These are phyloP conservation scores for Acromyrmex charruanus DNA, from an alignment of 1,140 invertebrate genomes.

Conservation along the genomic window DNA sequence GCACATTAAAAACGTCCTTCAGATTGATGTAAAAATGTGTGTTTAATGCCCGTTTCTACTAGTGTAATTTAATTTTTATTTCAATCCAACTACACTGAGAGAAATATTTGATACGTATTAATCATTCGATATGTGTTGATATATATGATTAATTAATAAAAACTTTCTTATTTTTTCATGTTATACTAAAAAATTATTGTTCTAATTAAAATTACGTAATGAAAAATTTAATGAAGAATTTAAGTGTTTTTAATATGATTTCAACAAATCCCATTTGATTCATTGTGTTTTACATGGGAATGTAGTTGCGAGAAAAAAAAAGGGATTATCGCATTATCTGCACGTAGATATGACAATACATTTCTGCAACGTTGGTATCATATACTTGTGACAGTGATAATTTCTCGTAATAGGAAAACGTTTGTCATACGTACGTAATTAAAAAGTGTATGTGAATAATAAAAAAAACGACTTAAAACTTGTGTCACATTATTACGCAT, in stretches of 20 bases:
- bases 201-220: not conserved
- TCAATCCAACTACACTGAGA: too few relatives aligned
- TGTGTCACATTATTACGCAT: too few relatives aligned
- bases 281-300: not conserved
- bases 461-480: not conserved
- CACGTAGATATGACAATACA: not conserved
- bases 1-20: too few relatives aligned
- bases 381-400: not conserved
- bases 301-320: not conserved
- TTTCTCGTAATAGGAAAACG: not conserved
- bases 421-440: not conserved
- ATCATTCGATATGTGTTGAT: too few relatives aligned
- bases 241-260: not conserved
- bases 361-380: not conserved
- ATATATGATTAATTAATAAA: too few relatives aligned
- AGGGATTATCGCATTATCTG: not conserved
- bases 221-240: not conserved
- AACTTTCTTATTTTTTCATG: too few relatives aligned
- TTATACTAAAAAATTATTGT: too few relatives aligned
- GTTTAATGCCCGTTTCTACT: too few relatives aligned
- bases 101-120: too few relatives aligned
- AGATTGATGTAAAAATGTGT: too few relatives aligned
- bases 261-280: not conserved
- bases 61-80: too few relatives aligned
- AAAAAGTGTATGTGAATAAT: not conserved